These are phyloP conservation scores for Malacoctenus gilli DNA, from an alignment of 2,797 vertebrate species.

Conservation along the genomic window DNA sequence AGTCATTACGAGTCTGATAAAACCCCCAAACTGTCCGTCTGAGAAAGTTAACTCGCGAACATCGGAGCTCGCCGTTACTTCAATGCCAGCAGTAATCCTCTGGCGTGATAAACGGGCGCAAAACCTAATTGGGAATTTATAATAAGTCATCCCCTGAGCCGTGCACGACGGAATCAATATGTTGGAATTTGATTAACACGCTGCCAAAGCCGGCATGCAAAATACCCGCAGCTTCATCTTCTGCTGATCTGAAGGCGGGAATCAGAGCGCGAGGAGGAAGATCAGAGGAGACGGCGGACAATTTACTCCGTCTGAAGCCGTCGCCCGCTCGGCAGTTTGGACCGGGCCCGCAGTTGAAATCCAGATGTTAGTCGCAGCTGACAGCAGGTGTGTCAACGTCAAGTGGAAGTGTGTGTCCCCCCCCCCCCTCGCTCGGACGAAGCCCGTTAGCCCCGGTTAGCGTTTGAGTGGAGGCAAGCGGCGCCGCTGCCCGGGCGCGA, in stretches of 20 bases:
- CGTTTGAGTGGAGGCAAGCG: neutral
- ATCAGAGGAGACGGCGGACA: conserved; percentile 37
- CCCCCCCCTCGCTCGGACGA: conserved; percentile 10
- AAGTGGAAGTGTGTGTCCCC: conserved; percentile 18
- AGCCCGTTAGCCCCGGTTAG: conserved; percentile 8
- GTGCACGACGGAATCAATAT: conserved; percentile 30
- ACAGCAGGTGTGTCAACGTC: conserved; percentile 23
- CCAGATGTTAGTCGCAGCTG: neutral
- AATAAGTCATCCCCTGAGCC: conserved; percentile 6
- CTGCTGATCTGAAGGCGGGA: conserved; percentile 10
- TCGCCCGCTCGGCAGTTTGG: conserved; percentile 2
- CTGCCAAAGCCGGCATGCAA: conserved; percentile 25
- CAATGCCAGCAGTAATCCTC: neutral
- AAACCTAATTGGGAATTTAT: conserved; percentile 26
- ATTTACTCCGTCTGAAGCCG: conserved; percentile 30
- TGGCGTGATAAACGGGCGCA: neutral
- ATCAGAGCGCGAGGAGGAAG: conserved; percentile 15
- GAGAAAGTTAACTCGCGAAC: neutral
- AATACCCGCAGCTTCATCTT: conserved; percentile 25
- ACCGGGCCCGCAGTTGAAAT: conserved; percentile 15
- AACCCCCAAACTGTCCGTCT: neutral
- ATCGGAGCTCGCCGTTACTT: too few species aligned
- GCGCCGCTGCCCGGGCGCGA: conserved; percentile 7
- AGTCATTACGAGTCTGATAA: neutral
- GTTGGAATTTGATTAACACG: conserved; percentile 30